Base-by-base conservation (phyloP, 1,140 invertebrate species). In the Papilio dardanus region DNA sequence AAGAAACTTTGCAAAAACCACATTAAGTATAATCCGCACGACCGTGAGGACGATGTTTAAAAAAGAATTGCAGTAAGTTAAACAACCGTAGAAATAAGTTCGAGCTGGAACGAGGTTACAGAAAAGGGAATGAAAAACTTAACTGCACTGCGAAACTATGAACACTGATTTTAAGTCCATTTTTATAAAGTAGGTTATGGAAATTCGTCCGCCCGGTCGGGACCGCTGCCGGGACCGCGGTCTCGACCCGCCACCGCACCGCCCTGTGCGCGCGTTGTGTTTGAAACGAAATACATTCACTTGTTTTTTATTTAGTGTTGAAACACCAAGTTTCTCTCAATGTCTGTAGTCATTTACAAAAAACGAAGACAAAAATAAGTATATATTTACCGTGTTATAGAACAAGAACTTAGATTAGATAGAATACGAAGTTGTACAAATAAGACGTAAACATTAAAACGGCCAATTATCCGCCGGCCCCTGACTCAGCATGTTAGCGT, bases 111-210 rank as follows among this genome's bases (percentile, higher is more conserved):
- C 24, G 54, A 28, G 54, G 24, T 62, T 28, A 62, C 54, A 62
- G 54, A 28, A 62, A n/a, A 62, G 54, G 54, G 54, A 28, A 62
- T 62, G 54, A 62, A 30, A 62, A 62, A 62, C 54, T 62, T 62
- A 62, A 62, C 54, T 30, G 54, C 24, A 62, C 21, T 62, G 54
- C 54, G 54, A 62, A 62, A 62, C 24, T 62, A 62, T 62, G 54
- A 62, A 62, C 54, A 62, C 54, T 62, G 54, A 28, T 62, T 62
- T 62, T 14, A 30, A 62, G 54, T 24, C 24, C 12, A 14, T 62
- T 62, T 62, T 62, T 62, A 10, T 62, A 62, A 62, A 62, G 54
- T 62, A 62, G 54, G 54, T 62, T 62, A 62, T 62, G 54, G 54
- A 62, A 62, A 62, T 62, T 24, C 24, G 24, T 24, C 10, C 54